Evolutionary conservation across 2,797 vertebrate species (phyloP), one percentile per base, ranked within the genome.

Genomic region (Euphonia xanthogaster): DNA sequence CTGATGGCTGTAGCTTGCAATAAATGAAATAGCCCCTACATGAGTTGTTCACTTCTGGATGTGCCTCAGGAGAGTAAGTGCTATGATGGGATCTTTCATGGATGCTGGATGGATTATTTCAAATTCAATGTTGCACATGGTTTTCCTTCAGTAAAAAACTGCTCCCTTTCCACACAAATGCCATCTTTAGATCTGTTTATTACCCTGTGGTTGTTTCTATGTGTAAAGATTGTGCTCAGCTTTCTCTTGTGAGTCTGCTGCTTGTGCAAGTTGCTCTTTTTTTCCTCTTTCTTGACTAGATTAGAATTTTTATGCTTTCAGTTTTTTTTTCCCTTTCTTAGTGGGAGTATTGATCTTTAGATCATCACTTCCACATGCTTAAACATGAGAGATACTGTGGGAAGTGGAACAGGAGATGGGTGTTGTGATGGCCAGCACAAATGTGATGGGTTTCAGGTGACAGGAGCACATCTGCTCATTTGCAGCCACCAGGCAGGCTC

Each of bases 51-150:
- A 33, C n/a, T 70, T 57, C 39, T 47, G 25, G 45, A 13, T 16
- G 24, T 61, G 37, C n/a, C 39, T 74, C 35, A 7, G 72, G 61
- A 58, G 44, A 63, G 6, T 44, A 72, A 24, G 12, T 42, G 39
- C 58, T 72, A 19, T 40, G 31, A 60, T 19, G n/a, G 23, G 27
- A 66, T 31, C 31, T 68, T 33, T 65, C 54, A 27, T 7, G 30
- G 53, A 25, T 65, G 47, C 3, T 9, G n/a, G 51, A 73, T 63
- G 40, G 70, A 66, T 62, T 51, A 30, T 60, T 93, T 79, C n/a
- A 48, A 39, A 9, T 53, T 86, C 39, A 28, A 0, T 25, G 30
- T 53, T 66, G 30, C 5, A 7, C 2, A 2, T 20, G 5, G 31
- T 54, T 85, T 75, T 82, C 11, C 27, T 76, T 62, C 55, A 22